Conservation (phyloP, 1,140 invertebrate genomes). For the Cataglyphis hispanica region DNA sequence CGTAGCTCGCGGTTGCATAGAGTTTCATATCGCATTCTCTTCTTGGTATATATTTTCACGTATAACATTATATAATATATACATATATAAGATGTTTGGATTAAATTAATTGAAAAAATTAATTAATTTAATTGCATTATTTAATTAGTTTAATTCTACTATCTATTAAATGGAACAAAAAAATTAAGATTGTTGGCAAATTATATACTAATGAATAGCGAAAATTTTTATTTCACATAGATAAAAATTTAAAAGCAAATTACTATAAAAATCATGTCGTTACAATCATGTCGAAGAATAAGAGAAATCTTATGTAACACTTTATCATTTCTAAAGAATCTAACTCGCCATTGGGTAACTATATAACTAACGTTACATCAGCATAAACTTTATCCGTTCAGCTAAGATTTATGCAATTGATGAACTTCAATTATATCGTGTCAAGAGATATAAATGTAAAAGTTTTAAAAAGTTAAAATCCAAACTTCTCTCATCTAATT, state of each 20-base stretch:
- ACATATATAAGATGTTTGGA: not conserved
- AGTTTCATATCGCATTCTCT: not conserved
- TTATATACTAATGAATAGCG: not conserved
- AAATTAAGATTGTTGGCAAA: not conserved
- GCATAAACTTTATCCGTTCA: conserved; percentile 3
- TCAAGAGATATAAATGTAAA: not conserved
- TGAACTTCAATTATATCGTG: not conserved
- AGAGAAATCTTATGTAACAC: conserved; percentile 47
- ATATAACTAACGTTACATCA: conserved; percentile 2
- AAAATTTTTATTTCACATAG: not conserved
- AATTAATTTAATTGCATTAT: no score
- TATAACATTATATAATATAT: not conserved
- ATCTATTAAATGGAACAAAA: not conserved
- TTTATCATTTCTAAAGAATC: conserved; percentile 43
- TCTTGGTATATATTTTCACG: not conserved
- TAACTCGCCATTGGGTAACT: conserved; percentile 36
- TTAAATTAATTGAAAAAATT: not conserved
- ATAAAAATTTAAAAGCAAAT: not conserved
- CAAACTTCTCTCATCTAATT: not conserved
- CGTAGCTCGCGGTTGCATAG: conserved; percentile 14
- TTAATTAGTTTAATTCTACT: no score
- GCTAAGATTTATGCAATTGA: conserved; percentile 8
- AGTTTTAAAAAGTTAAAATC: not conserved
- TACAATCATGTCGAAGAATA: not conserved
- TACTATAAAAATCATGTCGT: conserved; percentile 26